Conservation (phyloP, 2,797 vertebrate genomes). For the Chaenodraco wilsoni region DNA sequence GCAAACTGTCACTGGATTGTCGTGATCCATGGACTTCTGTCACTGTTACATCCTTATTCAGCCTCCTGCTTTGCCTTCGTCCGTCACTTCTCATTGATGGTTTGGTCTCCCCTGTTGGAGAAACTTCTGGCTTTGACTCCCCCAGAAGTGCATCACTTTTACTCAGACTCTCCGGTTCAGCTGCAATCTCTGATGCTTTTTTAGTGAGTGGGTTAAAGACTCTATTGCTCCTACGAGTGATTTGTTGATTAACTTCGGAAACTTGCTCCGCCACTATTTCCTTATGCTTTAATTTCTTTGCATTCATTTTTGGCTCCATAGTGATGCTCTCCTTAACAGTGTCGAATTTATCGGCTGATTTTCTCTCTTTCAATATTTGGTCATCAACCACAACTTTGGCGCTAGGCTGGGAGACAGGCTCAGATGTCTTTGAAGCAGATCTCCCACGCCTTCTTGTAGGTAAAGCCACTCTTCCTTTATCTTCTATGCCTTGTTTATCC, state of each 20-base stretch:
- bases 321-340: slow-evolving; percentile 50
- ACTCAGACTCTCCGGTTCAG: slow-evolving; percentile 62
- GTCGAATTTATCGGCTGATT: slow-evolving; percentile 54
- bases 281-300: slow-evolving; percentile 68
- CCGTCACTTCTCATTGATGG: slow-evolving; percentile 60
- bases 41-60: slow-evolving; percentile 72
- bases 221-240: slow-evolving; percentile 75
- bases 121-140: slow-evolving; percentile 69
- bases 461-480: slow-evolving; percentile 61
- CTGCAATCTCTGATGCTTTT: slow-evolving; percentile 35
- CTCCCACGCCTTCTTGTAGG: slow-evolving; percentile 80
- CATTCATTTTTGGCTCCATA: slow-evolving; percentile 67
- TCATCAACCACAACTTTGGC: slow-evolving; percentile 73
- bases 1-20: slow-evolving; percentile 55
- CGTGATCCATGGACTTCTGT: slow-evolving; percentile 57
- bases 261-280: slow-evolving; percentile 50
- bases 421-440: slow-evolving; percentile 76
- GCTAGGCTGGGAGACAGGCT: slow-evolving; percentile 56
- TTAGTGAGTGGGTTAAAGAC: slow-evolving; percentile 62
- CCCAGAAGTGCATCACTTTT: slow-evolving; percentile 52
- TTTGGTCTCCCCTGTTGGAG: slow-evolving; percentile 60
- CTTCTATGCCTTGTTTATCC: slow-evolving; percentile 58
- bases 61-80: slow-evolving; percentile 79
- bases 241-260: slow-evolving; percentile 66
- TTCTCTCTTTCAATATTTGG: slow-evolving; percentile 76